Evolutionary conservation across 2,113 vertebrate species (phyloP), one percentile per base, ranked within the genome.

Genomic region (Corydoras sp.): DNA sequence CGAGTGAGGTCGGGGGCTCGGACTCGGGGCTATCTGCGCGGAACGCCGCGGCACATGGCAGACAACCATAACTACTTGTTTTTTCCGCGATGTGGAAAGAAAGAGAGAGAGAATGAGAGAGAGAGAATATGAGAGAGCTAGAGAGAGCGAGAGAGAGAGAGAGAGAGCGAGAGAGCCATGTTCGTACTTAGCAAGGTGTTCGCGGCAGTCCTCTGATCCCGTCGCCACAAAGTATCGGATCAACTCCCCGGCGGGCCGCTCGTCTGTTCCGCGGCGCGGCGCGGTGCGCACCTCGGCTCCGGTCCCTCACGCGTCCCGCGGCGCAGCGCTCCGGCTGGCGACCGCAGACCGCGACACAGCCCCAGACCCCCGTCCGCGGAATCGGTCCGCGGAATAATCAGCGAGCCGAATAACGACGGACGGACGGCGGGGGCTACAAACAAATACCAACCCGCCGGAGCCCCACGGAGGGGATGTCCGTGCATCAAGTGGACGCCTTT

Each of bases 401-500:
- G 81, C 86, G 55, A 79, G 73, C 75, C 62, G 82, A 78, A 83
- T 75, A 83, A 84, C 78, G 82, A 88, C 87, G 18, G 35, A 43
- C 35, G 4, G 35, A 4, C 35, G 84, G 87, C 84, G 81, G 85
- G 84, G 86, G 86, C 83, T 85, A 87, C 76, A 82, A 85, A 88
- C 85, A 86, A 83, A 85, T 85, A 91, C 87, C 66, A 83, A 87
- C 84, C 88, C 82, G 82, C 81, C 80, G 78, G 84, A 85, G 81
- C 85, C 75, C 84, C 76, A 75, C 67, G 84, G 84, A 84, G 83
- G 81, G 79, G 78, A 83, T 79, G 69, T 59, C 81, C 79, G 79
- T 43, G 58, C 80, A 80, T 80, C 83, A 82, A 88, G 81, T 76
- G 82, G 79, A 77, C 63, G 74, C 73, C 80, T 29, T 51, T 76